These are phyloP conservation scores for Norana najaformis DNA, from an alignment of 2,888 invertebrate genomes.

Conservation along the genomic window DNA sequence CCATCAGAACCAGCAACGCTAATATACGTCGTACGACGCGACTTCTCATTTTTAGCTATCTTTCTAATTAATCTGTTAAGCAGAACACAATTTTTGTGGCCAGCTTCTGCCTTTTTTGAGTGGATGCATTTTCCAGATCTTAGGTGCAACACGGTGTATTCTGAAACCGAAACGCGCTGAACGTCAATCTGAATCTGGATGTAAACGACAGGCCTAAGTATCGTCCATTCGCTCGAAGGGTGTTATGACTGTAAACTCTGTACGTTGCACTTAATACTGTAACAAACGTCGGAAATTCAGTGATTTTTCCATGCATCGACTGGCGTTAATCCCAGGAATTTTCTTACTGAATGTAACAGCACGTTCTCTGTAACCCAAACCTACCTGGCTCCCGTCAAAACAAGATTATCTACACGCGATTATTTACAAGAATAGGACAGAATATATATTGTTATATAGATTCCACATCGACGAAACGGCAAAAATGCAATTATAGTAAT, in stretches of 20 bases:
- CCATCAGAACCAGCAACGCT: background rate
- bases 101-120: too few relatives aligned
- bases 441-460: too few relatives aligned
- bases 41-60: background rate
- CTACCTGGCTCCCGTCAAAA: constrained; percentile 10
- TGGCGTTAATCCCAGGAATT: background rate
- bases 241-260: background rate
- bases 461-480: too few relatives aligned
- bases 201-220: background rate
- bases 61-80: background rate
- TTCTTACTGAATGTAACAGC: background rate
- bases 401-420: too few relatives aligned
- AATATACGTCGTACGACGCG: background rate
- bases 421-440: too few relatives aligned
- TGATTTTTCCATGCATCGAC: background rate
- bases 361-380: background rate
- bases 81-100: too few relatives aligned
- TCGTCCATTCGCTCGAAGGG: background rate
- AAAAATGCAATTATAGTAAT: too few relatives aligned
- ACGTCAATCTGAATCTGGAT: background rate
- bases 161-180: background rate
- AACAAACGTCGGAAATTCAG: background rate
- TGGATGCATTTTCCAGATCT: too few relatives aligned
- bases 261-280: background rate
- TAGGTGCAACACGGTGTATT: background rate